Conservation (phyloP, 2,113 vertebrate genomes). For the Xiphophorus hellerii region DNA sequence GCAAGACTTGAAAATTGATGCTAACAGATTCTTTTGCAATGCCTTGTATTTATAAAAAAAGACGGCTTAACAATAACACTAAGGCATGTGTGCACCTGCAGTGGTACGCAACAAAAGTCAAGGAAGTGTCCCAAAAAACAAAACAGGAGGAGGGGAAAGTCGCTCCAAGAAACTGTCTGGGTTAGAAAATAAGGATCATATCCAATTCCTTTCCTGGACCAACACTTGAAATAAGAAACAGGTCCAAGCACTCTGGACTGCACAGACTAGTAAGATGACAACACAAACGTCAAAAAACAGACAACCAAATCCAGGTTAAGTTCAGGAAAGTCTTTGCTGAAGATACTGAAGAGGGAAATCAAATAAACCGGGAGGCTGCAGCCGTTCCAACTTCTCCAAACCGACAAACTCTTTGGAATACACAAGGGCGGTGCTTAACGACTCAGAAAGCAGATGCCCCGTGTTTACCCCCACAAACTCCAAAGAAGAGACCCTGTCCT, state of each 20-base stretch:
- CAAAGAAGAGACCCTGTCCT: conserved; percentile 63
- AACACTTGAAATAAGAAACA: conserved; percentile 58
- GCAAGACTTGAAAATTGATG: not conserved
- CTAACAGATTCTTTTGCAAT: not conserved
- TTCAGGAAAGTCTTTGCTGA: conserved; percentile 66
- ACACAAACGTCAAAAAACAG: conserved; percentile 66
- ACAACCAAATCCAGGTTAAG: conserved; percentile 72
- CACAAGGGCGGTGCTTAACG: conserved; percentile 66
- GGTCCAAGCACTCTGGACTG: conserved; percentile 57
- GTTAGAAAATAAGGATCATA: conserved; percentile 62
- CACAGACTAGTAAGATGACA: conserved; percentile 66
- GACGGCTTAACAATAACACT: conserved; percentile 27
- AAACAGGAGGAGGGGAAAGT: conserved; percentile 15
- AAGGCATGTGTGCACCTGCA: conserved; percentile 61
- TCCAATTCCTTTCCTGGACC: conserved; percentile 63
- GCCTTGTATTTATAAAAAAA: no score
- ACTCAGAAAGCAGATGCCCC: conserved; percentile 69
- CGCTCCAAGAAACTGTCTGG: conserved; percentile 59
- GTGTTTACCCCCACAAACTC: conserved; percentile 64
- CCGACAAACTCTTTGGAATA: conserved; percentile 69
- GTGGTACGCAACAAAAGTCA: conserved; percentile 49
- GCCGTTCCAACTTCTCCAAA: conserved; percentile 68
- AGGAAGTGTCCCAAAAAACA: conserved; percentile 55
- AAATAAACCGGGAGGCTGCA: conserved; percentile 76
- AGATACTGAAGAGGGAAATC: conserved; percentile 67